Base-by-base conservation (phyloP, 2,888 invertebrate species). In the Catocala sponsa region DNA sequence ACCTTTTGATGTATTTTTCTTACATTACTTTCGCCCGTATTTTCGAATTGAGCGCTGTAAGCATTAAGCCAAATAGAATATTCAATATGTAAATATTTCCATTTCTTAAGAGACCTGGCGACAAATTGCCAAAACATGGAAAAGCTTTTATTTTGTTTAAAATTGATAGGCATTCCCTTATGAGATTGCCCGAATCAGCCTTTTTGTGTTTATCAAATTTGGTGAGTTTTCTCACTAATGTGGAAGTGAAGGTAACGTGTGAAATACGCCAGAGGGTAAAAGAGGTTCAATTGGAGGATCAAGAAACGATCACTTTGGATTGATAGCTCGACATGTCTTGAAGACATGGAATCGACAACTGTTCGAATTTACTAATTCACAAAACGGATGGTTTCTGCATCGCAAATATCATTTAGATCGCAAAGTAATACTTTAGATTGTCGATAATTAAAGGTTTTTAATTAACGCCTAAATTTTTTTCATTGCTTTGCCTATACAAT, bases 61-160 rank as follows among this genome's bases (percentile, higher is more conserved):
- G 38, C 49, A 75, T 60, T 63, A 63, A 63, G 46, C 4, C 35
- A 49, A 61, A 73, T 65, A 32, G 55, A 76, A 74, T 76, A 73
- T 76, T 74, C 65, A 70, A 38, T 47, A 54, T 44, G 48, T 53
- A 73, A 70, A 68, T 74, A 74, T 68, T 76, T 59, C 50, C 61
- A 63, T 73, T 65, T 63, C 68, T 65, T 65, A 59, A 67, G 46
- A 74, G 41, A 71, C 59, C 63, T 64, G 7, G 10, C 55, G 41
- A 62, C 53, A 74, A 71, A 68, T 65, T 48, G 54, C 47, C 49
- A 47, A 66, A 74, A 74, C 75, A 75, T 11, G 64, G n/a, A 12
- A 75, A 75, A 59, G 72, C 75, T 75, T 63, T 74, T 68, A 74
- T 71, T 71, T 76, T 65, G 46, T 75, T 65, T 67, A 58, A 77